Percentiles rank a stretch among this genome's conserved stretches.
Conservation (phyloP, 2,113 vertebrate genomes). For the Leptosomus discolor region DNA sequence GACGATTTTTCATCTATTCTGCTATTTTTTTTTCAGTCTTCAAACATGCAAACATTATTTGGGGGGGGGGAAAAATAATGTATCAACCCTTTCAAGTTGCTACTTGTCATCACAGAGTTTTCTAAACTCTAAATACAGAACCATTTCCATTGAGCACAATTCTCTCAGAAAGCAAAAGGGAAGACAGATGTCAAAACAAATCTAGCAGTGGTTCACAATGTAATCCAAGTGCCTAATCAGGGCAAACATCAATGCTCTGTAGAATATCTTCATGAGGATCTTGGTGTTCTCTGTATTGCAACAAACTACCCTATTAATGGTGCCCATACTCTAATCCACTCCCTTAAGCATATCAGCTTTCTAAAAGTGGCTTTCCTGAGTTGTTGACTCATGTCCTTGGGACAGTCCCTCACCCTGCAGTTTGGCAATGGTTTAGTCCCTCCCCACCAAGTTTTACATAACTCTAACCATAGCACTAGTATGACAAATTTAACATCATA, state of each 20-base stretch:
- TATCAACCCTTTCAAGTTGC: neutral
- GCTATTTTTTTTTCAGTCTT: neutral
- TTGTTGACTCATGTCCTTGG: rapidly evolving
- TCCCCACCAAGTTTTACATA: neutral
- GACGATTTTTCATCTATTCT: neutral
- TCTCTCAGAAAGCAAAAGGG: neutral
- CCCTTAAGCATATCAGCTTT: neutral
- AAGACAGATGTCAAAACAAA: neutral
- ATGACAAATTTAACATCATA: neutral
- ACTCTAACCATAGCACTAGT: neutral
- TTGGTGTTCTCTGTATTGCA: neutral
- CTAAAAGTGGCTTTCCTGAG: neutral
- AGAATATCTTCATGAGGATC: neutral
- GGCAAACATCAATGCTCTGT: neutral
- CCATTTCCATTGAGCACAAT: neutral
- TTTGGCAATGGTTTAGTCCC: neutral
- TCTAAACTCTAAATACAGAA: neutral
- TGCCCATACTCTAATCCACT: neutral
- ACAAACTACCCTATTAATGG: neutral
- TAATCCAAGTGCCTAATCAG: neutral
- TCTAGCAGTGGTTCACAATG: neutral
- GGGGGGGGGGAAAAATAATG: neutral
- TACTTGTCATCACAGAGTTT: neutral
- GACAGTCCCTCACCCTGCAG: neutral
- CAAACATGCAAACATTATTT: neutral